A percentile compares a stretch with the other conserved stretches of the same genome.
Conservation (phyloP, 2,888 invertebrate species). For the Tipula unca region DNA sequence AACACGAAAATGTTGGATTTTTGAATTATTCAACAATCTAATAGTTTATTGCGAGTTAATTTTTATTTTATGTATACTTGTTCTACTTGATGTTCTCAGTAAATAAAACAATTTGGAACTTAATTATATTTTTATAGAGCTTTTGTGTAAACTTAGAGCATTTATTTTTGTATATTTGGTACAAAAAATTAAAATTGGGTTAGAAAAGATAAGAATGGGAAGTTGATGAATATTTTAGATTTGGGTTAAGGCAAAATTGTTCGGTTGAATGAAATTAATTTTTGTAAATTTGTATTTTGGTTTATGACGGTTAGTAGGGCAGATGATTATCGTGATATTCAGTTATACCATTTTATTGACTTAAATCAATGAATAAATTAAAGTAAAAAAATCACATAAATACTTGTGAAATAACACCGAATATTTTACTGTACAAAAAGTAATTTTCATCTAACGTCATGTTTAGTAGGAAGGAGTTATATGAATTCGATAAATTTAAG, state of each 20-base stretch:
- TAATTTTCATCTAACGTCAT: too few species aligned
- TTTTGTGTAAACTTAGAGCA: neutral
- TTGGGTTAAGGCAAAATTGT: neutral
- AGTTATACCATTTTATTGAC: too few species aligned
- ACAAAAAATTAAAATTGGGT: neutral
- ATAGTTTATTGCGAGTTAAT: neutral
- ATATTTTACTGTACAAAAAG: too few species aligned
- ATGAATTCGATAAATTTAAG: too few species aligned
- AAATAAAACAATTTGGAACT: conserved; percentile 2
- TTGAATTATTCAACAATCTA: neutral
- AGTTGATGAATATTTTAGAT: neutral
- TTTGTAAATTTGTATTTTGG: too few species aligned
- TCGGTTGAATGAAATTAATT: neutral
- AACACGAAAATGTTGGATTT: neutral
- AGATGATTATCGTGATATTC: too few species aligned
- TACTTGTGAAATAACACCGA: too few species aligned
- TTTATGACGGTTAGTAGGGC: too few species aligned
- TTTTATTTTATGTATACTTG: neutral
- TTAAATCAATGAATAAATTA: too few species aligned
- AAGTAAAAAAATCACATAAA: too few species aligned
- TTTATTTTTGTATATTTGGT: neutral
- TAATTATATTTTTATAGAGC: conserved; percentile 14
- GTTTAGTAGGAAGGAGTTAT: too few species aligned
- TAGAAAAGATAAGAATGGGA: neutral
- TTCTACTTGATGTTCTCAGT: neutral